Conservation (phyloP, 2,113 vertebrate genomes). For the Bujurquina vittata region DNA sequence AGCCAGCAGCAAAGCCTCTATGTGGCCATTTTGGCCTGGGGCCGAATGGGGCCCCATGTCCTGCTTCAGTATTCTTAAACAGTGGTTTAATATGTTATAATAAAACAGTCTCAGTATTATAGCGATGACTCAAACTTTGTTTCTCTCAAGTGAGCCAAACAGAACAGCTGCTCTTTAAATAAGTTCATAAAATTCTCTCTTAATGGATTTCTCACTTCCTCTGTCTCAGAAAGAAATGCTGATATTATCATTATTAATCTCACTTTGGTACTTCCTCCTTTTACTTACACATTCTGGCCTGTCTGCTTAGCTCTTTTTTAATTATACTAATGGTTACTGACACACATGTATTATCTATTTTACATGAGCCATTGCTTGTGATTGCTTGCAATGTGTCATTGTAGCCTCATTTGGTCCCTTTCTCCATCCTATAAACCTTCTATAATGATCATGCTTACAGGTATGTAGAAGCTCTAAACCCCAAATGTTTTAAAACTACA, state of each 20-base stretch:
- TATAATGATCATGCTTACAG: not conserved
- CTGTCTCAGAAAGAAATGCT: constrained; percentile 37
- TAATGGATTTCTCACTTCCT: not conserved
- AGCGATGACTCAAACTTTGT: not conserved
- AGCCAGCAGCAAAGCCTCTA: too few relatives aligned
- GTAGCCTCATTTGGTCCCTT: not conserved
- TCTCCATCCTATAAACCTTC: not conserved
- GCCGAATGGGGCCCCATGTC: too few relatives aligned
- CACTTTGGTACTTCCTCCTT: constrained; percentile 20
- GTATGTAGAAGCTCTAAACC: not conserved
- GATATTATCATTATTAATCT: constrained; percentile 56
- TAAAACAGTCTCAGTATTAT: constrained; percentile 8
- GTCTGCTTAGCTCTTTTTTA: constrained; percentile 42
- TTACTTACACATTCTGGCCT: constrained; percentile 26
- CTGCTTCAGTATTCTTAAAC: not conserved
- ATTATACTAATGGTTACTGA: constrained; percentile 58
- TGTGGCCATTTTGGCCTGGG: too few relatives aligned
- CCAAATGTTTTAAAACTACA: not conserved
- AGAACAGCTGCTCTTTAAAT: not conserved
- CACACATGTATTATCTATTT: constrained; percentile 51
- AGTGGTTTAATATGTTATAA: constrained; percentile 11
- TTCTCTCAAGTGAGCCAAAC: not conserved
- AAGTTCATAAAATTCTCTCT: not conserved
- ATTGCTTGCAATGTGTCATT: constrained; percentile 35
- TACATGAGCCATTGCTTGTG: constrained; percentile 31